Evolutionary conservation across 2,888 invertebrate genomes (phyloP).

Genomic region (Drosophila kanekoi): DNA sequence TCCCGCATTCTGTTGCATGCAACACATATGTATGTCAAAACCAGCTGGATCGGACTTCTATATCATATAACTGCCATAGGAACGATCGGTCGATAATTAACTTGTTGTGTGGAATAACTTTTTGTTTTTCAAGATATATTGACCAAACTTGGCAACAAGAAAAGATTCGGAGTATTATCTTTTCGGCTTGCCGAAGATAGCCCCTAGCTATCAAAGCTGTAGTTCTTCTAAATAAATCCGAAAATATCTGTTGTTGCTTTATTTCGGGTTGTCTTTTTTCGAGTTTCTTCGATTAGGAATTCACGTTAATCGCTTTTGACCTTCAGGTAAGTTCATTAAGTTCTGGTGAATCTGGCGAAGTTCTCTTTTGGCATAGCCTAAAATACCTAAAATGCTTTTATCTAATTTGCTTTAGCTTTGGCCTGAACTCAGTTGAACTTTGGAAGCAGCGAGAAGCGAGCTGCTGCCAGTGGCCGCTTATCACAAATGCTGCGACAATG

Average conservation of each 20-base stretch:
- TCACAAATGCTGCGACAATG: conserved; percentile 49
- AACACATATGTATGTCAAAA: too few relatives aligned
- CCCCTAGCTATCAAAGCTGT: too few relatives aligned
- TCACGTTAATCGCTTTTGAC: conserved; percentile 6
- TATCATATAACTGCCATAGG: too few relatives aligned
- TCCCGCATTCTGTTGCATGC: too few relatives aligned
- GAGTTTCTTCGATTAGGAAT: background rate
- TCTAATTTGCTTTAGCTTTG: conserved; percentile 14
- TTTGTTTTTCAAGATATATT: too few relatives aligned
- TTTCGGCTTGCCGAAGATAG: too few relatives aligned
- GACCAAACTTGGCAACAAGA: too few relatives aligned
- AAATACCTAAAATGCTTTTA: background rate
- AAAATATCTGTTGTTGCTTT: background rate
- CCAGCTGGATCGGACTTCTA: too few relatives aligned
- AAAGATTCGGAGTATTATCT: too few relatives aligned
- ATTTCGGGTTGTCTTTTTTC: background rate
- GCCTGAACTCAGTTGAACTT: conserved; percentile 50
- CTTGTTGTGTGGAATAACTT: too few relatives aligned
- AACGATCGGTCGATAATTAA: too few relatives aligned
- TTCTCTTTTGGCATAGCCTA: conserved; percentile 1
- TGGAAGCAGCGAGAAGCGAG: background rate
- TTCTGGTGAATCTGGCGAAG: background rate
- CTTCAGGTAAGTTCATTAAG: background rate
- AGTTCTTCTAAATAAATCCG: background rate
- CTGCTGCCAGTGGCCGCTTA: conserved; percentile 28